Percentiles rank a stretch among this genome's conserved stretches.
Evolutionary conservation across 2,888 invertebrate genomes (phyloP).

Genomic region (Ernsta delagoae): DNA sequence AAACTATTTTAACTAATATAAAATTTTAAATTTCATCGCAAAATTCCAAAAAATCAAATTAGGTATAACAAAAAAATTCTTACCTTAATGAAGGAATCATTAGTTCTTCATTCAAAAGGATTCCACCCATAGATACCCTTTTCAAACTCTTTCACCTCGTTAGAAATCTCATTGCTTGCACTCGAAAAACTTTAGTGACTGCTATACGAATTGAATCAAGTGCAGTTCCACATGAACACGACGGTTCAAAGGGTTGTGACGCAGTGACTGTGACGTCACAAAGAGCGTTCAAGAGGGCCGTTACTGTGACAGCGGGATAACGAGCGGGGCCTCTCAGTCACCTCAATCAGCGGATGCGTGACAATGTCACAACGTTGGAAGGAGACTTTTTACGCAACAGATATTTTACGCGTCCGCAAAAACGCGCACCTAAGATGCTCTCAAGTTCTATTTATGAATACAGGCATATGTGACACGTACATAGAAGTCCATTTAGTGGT

Average conservation of each 20-base stretch:
- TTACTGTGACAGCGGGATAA: slow-evolving; percentile 2
- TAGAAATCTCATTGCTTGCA: background rate
- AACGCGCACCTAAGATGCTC: too few species aligned
- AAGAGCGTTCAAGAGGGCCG: slow-evolving; percentile 1
- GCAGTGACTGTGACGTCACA: slow-evolving; percentile 6
- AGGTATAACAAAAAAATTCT: too few species aligned
- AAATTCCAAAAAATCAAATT: too few species aligned
- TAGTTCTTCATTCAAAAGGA: too few species aligned
- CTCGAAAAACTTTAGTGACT: background rate
- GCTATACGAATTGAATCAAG: slow-evolving; percentile 3
- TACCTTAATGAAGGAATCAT: too few species aligned
- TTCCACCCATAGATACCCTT: background rate
- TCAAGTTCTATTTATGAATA: too few species aligned
- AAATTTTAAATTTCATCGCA: too few species aligned
- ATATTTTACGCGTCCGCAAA: too few species aligned
- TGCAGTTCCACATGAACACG: slow-evolving; percentile 1
- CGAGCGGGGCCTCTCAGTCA: slow-evolving; percentile 1
- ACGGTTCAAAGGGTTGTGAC: slow-evolving; percentile 2
- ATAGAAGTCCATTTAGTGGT: too few species aligned
- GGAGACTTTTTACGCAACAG: background rate
- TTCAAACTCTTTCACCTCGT: background rate
- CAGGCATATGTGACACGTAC: too few species aligned
- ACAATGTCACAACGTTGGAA: background rate
- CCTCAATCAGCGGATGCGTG: background rate
- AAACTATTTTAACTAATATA: too few species aligned